Base-by-base conservation (phyloP, 2,888 invertebrate genomes). In the Galerucella pusilla region DNA sequence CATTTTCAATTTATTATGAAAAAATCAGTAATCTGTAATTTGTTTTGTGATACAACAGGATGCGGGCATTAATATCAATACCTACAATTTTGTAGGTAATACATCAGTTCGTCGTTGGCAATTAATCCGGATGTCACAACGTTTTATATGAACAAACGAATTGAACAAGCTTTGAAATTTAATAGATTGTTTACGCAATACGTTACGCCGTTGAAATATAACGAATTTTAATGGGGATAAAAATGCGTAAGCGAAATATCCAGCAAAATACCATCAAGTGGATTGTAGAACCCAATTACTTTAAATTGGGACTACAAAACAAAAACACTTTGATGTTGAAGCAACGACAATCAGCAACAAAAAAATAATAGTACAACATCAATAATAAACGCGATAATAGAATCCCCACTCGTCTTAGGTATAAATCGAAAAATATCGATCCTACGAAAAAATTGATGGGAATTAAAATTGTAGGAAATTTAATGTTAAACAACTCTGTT, bases 111-210 rank as follows among this genome's bases (percentile, higher is more conserved):
- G 35, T 61, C 35, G 57, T 14, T 16, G 12, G 61, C 61, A n/a
- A 61, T 61, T 61, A 35, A 61, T 61, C 61, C 28, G 28, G 7
- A 35, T 61, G 61, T 35, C 61, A 57, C 57, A 57, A 57, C 57
- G 57, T 57, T 61, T 14, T 11, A 35, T 35, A 61, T 35, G 14
- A 61, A 61, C 35, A 35, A 61, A 61, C 61, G 28, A 35, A 61
- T 61, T 61, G 0, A 11, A 60, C 25, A 1, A 60, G 28, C 20
- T 60, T 60, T 28, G 11, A 60, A 61, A 61, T 61, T 16, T 35
- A 61, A 61, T 61, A 61, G 28, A 61, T 28, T 35, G 61, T 61
- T 61, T 61, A 61, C 61, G 61, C 11, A n/a, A 35, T n/a, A 35
- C 28, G 61, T 61, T 61, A 35, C 35, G 35, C n/a, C 9, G 61